Evolutionary conservation across 1,140 invertebrate species (phyloP), one percentile per base, ranked within the genome.

Genomic region (Drosophila miranda): DNA sequence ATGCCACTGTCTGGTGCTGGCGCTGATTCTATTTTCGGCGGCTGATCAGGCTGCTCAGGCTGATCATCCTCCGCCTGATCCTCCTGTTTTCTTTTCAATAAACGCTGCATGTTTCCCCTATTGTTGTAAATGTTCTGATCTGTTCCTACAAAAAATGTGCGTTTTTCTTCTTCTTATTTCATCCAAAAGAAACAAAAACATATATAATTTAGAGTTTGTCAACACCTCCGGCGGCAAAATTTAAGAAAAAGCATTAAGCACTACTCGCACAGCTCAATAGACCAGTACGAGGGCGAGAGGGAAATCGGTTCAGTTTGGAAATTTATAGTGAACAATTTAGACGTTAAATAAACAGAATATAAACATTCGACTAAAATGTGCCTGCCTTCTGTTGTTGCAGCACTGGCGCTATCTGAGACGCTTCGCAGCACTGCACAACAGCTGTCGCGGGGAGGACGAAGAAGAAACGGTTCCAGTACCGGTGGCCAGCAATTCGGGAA

Each of bases 161-260:
- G 81, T 81, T 81, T 80, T 73, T 86, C 75, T 60, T 76, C 75
- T 78, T 60, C 79, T 78, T 84, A 61, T 75, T 75, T 45, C 34
- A 38, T 50, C 57, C 46, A 30, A 80, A 67, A 53, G 44, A 63
- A 73, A 70, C 60, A 61, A 76, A 70, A 72, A 72, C 81, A 81
- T 67, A 73, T 61, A 66, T 68, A 84, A 84, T 86, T 84, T 80
- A 44, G 72, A 62, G 64, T 70, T 75, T 84, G 69, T 81, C 82
- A 87, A 80, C 51, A 80, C 76, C 75, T 43, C 30, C 57, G 51
- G 56, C 69, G 69, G 57, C 63, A 51, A 78, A 78, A 56, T 75
- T 72, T 67, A 14, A 54, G 23, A 19, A 43, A 42, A 42, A 71
- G 48, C 68, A 72, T 57, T 54, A 45, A 23, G 54, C 21, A 46